These are phyloP conservation scores for Melanostigma gelatinosum DNA, from an alignment of 2,113 vertebrate genomes.

Conservation along the genomic window DNA sequence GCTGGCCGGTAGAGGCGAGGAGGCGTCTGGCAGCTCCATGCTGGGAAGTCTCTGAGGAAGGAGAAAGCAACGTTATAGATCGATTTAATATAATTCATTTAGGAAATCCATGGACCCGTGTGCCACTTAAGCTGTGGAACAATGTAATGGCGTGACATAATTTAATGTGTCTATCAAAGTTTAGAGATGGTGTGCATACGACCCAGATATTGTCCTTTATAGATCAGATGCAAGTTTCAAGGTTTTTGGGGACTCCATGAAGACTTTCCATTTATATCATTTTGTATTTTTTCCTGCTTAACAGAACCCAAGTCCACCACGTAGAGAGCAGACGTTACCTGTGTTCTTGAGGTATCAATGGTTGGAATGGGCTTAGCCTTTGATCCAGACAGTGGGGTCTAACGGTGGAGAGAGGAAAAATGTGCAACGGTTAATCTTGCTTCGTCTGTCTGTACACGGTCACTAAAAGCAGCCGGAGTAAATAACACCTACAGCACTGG, in stretches of 20 bases:
- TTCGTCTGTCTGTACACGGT: not conserved
- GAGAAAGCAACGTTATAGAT: slow-evolving; percentile 7
- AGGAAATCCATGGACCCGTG: not conserved
- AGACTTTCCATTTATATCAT: too few relatives aligned
- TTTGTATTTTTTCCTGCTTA: not conserved
- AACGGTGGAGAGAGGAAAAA: slow-evolving; percentile 26
- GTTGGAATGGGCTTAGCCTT: slow-evolving; percentile 90
- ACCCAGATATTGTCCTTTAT: not conserved
- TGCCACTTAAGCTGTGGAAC: not conserved
- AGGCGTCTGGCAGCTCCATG: slow-evolving; percentile 96
- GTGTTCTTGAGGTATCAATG: slow-evolving; percentile 89
- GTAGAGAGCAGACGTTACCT: slow-evolving; percentile 81
- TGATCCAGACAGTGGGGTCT: slow-evolving; percentile 79
- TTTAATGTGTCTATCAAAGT: not conserved
- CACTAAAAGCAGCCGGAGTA: not conserved
- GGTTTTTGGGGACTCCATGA: not conserved
- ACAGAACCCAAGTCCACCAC: not conserved
- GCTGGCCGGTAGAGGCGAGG: slow-evolving; percentile 93
- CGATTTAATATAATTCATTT: not conserved
- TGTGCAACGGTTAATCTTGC: not conserved
- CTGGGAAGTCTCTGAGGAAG: slow-evolving; percentile 90
- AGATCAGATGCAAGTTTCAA: not conserved
- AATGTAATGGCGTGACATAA: not conserved
- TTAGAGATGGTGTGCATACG: not conserved
- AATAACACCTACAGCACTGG: slow-evolving; percentile 57